These are phyloP conservation scores for Drosophila infuscata DNA, from an alignment of 2,888 invertebrate species.

Conservation along the genomic window DNA sequence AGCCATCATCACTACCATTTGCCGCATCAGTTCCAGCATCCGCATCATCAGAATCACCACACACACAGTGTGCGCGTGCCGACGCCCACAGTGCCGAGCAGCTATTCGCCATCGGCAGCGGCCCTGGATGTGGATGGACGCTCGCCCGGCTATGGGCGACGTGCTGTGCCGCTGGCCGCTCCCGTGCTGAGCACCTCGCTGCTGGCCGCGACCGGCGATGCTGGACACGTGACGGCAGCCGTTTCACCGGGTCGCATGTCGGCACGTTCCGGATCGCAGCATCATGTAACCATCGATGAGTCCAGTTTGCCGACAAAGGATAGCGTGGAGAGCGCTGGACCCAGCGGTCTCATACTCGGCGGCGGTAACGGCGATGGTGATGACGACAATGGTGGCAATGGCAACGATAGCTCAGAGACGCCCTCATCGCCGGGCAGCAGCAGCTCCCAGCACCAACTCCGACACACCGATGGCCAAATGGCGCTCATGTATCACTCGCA, in stretches of 20 bases:
- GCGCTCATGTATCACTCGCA: slow-evolving; percentile 85
- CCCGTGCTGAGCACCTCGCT: slow-evolving; percentile 51
- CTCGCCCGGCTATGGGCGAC: slow-evolving; percentile 48
- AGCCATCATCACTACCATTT: slow-evolving; percentile 83
- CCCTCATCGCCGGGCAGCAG: slow-evolving; percentile 78
- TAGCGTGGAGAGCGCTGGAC: slow-evolving; percentile 64
- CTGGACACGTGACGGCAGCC: slow-evolving; percentile 84
- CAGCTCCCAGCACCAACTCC: slow-evolving; percentile 74
- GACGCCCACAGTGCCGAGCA: slow-evolving; percentile 79
- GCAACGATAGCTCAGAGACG: slow-evolving; percentile 80
- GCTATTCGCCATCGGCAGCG: slow-evolving; percentile 56
- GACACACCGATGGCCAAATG: slow-evolving; percentile 79
- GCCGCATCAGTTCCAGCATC: slow-evolving; percentile 84
- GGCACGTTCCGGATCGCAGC: slow-evolving; percentile 82
- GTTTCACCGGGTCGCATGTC: slow-evolving; percentile 86
- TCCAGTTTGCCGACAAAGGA: slow-evolving; percentile 81
- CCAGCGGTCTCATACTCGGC: slow-evolving; percentile 66
- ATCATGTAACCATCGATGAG: slow-evolving; percentile 85
- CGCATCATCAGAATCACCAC: slow-evolving; percentile 83
- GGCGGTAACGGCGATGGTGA: slow-evolving; percentile 72
- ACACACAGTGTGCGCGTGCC: slow-evolving; percentile 81
- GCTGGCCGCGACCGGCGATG: slow-evolving; percentile 40
- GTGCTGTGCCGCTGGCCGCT: slow-evolving; percentile 39
- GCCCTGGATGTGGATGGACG: slow-evolving; percentile 36
- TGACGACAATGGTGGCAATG: slow-evolving; percentile 51